Base-by-base conservation (phyloP, 2,113 vertebrate species). In the Calypte anna region DNA sequence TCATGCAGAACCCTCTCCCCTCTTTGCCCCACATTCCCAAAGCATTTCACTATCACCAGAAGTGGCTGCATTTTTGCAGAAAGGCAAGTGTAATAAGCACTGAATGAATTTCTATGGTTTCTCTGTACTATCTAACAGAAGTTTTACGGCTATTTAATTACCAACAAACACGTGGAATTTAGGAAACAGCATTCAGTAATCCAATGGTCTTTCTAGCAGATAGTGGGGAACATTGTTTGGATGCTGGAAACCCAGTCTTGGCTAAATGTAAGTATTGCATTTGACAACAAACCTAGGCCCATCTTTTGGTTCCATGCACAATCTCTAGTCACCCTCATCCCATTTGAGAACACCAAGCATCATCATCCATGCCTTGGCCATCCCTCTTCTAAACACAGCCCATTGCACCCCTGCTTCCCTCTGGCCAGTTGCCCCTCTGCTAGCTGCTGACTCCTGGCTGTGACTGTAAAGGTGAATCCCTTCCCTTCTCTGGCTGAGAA, bases 1-100 rank as follows among this genome's bases (percentile, higher is more conserved):
- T 14, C 36, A 63, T 0, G 0, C 14, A 50, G 30, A 0, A 0
- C 14, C 55, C 74, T 58, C 43, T 74, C 13, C 31, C 11, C 0
- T 0, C 18, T 36, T 38, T 61, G n/a, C 8, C 28, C 15, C 4
- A 1, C 12, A 33, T 3, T 12, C 8, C 20, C 21, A 33, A 0
- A 0, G 12, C 3, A 1, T 4, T 3, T 19, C 38, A 21, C 55
- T 51, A 2, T 14, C 63, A 30, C 23, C 38, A 59, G 38, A 3
- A n/a, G 8, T 9, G 25, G 30, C 51, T 86, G 30, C 28, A 53
- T 50, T 70, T 78, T 55, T 62, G n/a, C 31, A 77, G 36, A 36
- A 81, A 11, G 10, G 36, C 83, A 90, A 66, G 9, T 58, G 9
- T 30, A 51, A 75, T 22, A 33, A 63, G 19, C 9, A n/a, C 10